Evolutionary conservation across 1,140 invertebrate species (phyloP).

Genomic region (Phthorimaea operculella): DNA sequence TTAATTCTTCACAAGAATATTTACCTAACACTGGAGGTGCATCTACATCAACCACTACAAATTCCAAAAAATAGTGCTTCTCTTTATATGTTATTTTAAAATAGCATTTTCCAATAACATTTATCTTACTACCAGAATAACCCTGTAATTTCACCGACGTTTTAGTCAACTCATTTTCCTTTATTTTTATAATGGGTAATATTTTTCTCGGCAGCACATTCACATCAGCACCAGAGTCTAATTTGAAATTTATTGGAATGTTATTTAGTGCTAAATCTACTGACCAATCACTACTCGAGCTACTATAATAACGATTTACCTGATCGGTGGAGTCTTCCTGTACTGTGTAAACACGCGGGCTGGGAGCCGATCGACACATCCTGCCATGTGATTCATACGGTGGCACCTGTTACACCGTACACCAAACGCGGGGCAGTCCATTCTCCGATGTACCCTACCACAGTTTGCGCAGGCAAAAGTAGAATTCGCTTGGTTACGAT

Average conservation of each 20-base stretch:
- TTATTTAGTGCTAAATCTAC: neutral
- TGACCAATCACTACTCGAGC: slow-evolving; percentile 1
- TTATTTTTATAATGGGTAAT: neutral
- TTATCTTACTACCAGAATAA: slow-evolving; percentile 8
- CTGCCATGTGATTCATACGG: slow-evolving; percentile 11
- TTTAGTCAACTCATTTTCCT: neutral
- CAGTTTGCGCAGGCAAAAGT: slow-evolving; percentile 1
- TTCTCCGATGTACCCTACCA: neutral
- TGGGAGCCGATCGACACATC: neutral
- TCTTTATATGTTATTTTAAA: slow-evolving; percentile 8
- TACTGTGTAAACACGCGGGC: neutral
- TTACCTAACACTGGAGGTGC: slow-evolving; percentile 8
- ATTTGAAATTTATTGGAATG: neutral
- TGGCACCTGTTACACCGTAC: slow-evolving; percentile 7
- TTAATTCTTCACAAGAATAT: slow-evolving; percentile 8
- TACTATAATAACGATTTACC: slow-evolving; percentile 4
- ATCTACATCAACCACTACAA: slow-evolving; percentile 10
- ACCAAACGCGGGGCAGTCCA: slow-evolving; percentile 8
- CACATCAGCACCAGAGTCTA: slow-evolving; percentile 10
- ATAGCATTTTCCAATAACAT: slow-evolving; percentile 6
- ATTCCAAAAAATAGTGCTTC: slow-evolving; percentile 5
- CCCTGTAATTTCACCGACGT: slow-evolving; percentile 1
- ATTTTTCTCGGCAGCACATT: slow-evolving; percentile 7
- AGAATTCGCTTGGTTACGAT: neutral
- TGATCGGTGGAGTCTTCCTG: too few species aligned